Evolutionary conservation across 2,888 invertebrate species (phyloP).

Genomic region (Pandemis corylana): DNA sequence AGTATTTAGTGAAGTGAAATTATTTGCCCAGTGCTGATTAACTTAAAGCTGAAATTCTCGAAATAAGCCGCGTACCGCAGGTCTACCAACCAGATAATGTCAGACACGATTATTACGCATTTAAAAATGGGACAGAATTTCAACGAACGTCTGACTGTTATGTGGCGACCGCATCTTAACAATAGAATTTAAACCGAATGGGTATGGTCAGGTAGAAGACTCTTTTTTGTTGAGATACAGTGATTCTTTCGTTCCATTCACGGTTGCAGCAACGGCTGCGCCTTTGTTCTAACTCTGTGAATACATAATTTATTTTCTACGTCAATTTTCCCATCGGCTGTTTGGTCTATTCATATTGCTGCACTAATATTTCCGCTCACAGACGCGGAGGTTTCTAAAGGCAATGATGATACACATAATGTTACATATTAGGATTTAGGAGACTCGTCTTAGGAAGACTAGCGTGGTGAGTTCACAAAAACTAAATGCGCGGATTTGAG

Average conservation of each 20-base stretch:
- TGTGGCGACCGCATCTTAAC: slow-evolving; percentile 53
- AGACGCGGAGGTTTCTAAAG: slow-evolving; percentile 20
- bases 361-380: slow-evolving; percentile 37
- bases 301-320: slow-evolving; percentile 45
- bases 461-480: slow-evolving; percentile 6
- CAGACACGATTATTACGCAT: slow-evolving; percentile 27
- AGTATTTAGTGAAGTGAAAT: too few relatives aligned
- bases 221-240: slow-evolving; percentile 57
- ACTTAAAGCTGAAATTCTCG: background rate
- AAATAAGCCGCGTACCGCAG: background rate
- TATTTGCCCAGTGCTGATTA: too few relatives aligned
- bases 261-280: slow-evolving; percentile 49
- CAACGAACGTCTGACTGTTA: slow-evolving; percentile 22
- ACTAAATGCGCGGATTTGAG: slow-evolving; percentile 2
- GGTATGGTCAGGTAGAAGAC: slow-evolving; percentile 68
- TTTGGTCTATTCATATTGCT: slow-evolving; percentile 37
- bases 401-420: background rate
- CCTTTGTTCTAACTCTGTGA: slow-evolving; percentile 59
- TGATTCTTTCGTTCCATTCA: slow-evolving; percentile 63
- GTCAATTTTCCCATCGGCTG: slow-evolving; percentile 42
- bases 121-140: slow-evolving; percentile 37
- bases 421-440: background rate
- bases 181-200: slow-evolving; percentile 61
- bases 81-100: background rate
- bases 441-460: background rate